phyloP scores from a whole-genome alignment of 2,888 invertebrate species.

The Girardia tigrina region DNA sequence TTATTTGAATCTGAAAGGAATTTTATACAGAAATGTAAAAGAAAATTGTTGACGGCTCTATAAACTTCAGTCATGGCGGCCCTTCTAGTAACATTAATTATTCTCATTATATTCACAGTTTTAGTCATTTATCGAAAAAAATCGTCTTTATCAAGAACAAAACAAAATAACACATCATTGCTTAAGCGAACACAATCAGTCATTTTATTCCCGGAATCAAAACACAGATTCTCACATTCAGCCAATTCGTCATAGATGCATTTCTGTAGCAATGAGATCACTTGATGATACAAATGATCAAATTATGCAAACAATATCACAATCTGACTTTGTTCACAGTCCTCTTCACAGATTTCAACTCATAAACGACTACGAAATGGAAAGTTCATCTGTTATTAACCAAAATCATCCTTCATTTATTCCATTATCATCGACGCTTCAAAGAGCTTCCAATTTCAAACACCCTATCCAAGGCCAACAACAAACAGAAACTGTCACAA shows the following conservation, averaged over 20 bases:
- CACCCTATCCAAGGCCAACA: background rate
- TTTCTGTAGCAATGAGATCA: constrained; percentile 7
- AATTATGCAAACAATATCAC: background rate
- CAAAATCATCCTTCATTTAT: background rate
- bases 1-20: no score
- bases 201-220: background rate
- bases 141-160: constrained; percentile 12
- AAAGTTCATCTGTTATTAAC: background rate
- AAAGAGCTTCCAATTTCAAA: background rate
- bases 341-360: constrained; percentile 12
- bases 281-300: background rate
- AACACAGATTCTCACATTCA: background rate
- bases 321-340: background rate
- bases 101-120: background rate
- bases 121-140: constrained; percentile 1
- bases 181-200: background rate
- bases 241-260: background rate
- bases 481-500: constrained; percentile 5
- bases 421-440: background rate
- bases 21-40: no score
- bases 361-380: constrained; percentile 4
- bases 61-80: background rate
- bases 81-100: background rate
- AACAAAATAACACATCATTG: constrained; percentile 9
- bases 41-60: no score